Evolutionary conservation across 2,113 vertebrate species (phyloP), one percentile per base, ranked within the genome.

Genomic region (Oreocharis arfaki): DNA sequence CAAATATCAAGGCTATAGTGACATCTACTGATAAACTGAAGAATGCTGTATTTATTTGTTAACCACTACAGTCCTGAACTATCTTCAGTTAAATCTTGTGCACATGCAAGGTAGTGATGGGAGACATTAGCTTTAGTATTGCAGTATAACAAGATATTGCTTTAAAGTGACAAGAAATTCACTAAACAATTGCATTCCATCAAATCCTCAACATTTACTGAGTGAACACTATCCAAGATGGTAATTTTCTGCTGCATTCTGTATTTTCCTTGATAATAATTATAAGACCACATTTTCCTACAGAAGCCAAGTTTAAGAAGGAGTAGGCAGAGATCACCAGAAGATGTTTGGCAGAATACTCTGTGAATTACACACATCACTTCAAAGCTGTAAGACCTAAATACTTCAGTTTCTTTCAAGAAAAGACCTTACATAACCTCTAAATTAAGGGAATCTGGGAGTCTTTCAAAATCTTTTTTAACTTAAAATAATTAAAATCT

Each of bases 21-120:
- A 93, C 94, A 96, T 57, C 93, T 96, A 91, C 70, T 69, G 94
- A 92, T 65, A 70, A 84, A 84, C 12, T n/a, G 37, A 78, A 74
- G 91, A 93, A 93, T 33, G 67, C 27, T n/a, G 8, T 30, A 44
- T 70, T 84, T 60, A 32, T 53, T 7, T 87, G 28, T 55, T 55
- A 85, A 42, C 14, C 17, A 26, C 33, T 26, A 44, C 3, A 4
- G 11, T 83, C 30, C 53, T 42, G 14, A 91, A 64, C 23, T 37
- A 63, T 12, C 9, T 56, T 61, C 39, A 90, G 28, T 19, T 73
- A 76, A 46, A 9, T 35, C 24, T 63, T 30, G 6, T 3, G 2
- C 19, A 37, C 21, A 69, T 5, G 18, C 39, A 84, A 30, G 24
- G 13, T 3, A 86, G 7, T 12, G 20, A 55, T 56, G 16, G 24